Percentiles rank a stretch among this genome's conserved stretches.
phyloP scores from a whole-genome alignment of 30 jellyfish, hydroid and myxozoan genomes.

The Nemopilema nomurai region DNA sequence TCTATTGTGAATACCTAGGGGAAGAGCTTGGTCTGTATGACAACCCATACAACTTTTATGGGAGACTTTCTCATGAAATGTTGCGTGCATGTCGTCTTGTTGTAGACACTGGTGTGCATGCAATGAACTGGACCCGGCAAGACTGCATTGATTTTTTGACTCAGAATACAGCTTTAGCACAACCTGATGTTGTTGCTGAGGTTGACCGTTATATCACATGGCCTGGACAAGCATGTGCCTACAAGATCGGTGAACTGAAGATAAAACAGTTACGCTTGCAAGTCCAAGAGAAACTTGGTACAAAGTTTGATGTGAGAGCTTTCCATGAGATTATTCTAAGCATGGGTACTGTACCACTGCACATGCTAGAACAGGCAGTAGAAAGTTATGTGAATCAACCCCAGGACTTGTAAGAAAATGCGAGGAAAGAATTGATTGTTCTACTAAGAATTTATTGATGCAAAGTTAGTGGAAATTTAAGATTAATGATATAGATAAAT shows the following conservation, averaged over 20 bases:
- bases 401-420: background rate
- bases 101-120: conserved; percentile 95
- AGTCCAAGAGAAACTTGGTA: conserved; percentile 63
- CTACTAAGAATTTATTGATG: no score
- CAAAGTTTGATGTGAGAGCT: conserved; percentile 73
- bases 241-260: conserved; percentile 86
- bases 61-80: conserved; percentile 93
- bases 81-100: conserved; percentile 93
- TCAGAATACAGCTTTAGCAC: conserved; percentile 76
- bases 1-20: conserved; percentile 90
- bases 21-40: conserved; percentile 82
- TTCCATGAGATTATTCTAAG: conserved; percentile 71
- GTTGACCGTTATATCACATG: conserved; percentile 92
- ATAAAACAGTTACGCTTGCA: conserved; percentile 59
- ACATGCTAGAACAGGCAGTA: conserved; percentile 44
- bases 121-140: conserved; percentile 88
- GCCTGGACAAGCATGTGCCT: conserved; percentile 98
- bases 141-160: conserved; percentile 71
- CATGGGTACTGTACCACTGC: conserved; percentile 76
- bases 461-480: no score
- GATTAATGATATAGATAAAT: no score
- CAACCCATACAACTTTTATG: conserved; percentile 78
- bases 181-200: conserved; percentile 73
- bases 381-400: background rate
- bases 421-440: background rate